Conservation (phyloP, 2,888 invertebrate genomes). For the Rhodophaea formosa region DNA sequence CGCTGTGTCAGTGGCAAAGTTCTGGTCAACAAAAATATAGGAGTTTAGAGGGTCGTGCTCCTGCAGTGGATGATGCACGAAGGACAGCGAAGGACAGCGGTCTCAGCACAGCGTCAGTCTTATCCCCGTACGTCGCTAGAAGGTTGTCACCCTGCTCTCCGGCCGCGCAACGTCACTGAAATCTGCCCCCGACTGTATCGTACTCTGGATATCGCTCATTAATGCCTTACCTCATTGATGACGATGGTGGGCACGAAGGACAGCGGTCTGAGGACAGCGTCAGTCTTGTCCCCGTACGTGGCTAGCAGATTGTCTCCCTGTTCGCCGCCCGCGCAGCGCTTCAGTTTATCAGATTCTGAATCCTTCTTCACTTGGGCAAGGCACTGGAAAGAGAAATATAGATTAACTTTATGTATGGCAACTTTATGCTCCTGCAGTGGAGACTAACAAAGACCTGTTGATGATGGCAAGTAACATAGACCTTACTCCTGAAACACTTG, state of each 20-base stretch:
- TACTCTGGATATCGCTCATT: too few species aligned
- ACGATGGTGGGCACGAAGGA: constrained; percentile 84
- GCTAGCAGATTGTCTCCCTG: constrained; percentile 68
- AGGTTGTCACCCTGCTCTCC: constrained; percentile 56
- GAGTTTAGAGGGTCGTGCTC: too few species aligned
- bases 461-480: too few species aligned
- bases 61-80: too few species aligned
- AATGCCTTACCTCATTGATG: constrained; percentile 81
- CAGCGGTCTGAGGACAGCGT: constrained; percentile 77
- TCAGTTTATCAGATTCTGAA: constrained; percentile 45
- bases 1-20: too few species aligned
- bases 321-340: constrained; percentile 52
- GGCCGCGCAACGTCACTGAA: constrained; percentile 56
- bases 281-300: constrained; percentile 79
- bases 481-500: too few species aligned
- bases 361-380: constrained; percentile 47
- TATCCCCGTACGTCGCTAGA: constrained; percentile 77
- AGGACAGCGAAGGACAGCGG: constrained; percentile 82
- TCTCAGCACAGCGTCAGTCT: constrained; percentile 76
- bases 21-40: too few species aligned
- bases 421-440: too few species aligned
- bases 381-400: constrained; percentile 53
- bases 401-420: neutral
- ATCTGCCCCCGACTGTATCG: too few species aligned
- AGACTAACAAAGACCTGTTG: too few species aligned